A percentile compares a stretch with the other conserved stretches of the same genome.
Evolutionary conservation across 2,888 invertebrate genomes (phyloP).

Genomic region (Rhorus exstirpatorius): DNA sequence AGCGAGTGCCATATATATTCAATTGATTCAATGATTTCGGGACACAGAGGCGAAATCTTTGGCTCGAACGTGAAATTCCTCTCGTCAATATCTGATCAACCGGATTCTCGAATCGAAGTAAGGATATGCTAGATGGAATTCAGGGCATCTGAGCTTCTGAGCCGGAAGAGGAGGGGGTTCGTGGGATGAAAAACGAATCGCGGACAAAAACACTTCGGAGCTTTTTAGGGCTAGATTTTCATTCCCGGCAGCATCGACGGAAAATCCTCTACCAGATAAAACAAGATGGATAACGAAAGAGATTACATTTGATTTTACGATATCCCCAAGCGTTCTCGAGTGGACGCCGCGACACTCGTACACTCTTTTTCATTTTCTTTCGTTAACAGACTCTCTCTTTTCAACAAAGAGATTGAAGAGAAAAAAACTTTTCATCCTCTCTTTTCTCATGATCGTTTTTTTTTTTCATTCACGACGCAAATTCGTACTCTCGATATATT

Average conservation of each 20-base stretch:
- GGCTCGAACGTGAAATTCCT: slow-evolving; percentile 56
- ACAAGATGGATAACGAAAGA: slow-evolving; percentile 75
- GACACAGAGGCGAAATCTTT: slow-evolving; percentile 22
- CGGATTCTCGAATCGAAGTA: slow-evolving; percentile 29
- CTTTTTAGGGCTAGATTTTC: slow-evolving; percentile 56
- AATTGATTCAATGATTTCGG: slow-evolving; percentile 45
- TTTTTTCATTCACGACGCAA: background rate
- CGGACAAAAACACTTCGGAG: slow-evolving; percentile 62
- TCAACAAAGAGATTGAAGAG: slow-evolving; percentile 17
- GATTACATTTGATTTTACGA: slow-evolving; percentile 73
- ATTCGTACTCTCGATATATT: no score
- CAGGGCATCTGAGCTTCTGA: slow-evolving; percentile 39
- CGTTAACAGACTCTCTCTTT: slow-evolving; percentile 29
- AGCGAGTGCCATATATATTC: slow-evolving; percentile 34
- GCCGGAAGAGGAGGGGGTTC: background rate
- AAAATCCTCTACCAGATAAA: slow-evolving; percentile 70
- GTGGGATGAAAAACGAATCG: slow-evolving; percentile 22
- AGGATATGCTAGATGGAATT: slow-evolving; percentile 16
- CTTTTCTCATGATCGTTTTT: slow-evolving; percentile 1
- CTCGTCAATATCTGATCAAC: slow-evolving; percentile 49
- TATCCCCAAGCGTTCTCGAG: slow-evolving; percentile 48
- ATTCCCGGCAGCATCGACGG: slow-evolving; percentile 23
- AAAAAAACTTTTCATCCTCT: slow-evolving; percentile 39
- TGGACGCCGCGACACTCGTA: slow-evolving; percentile 34
- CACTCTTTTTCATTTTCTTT: slow-evolving; percentile 28